Base-by-base conservation (phyloP, 1,140 invertebrate genomes). In the Magallana angulata region DNA sequence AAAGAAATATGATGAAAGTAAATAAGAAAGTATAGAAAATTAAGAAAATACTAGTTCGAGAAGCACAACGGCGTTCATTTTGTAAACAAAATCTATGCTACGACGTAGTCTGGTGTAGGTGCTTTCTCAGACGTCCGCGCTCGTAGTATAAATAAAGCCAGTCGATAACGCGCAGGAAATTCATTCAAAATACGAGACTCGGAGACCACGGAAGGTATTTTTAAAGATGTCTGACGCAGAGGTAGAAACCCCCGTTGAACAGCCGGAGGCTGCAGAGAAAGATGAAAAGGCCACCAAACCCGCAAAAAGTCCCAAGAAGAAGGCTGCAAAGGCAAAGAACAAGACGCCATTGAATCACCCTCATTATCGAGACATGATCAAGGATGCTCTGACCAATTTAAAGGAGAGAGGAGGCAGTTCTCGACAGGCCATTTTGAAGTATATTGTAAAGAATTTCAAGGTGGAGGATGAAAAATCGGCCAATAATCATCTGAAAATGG, bases 371-470 rank as follows among this genome's bases (percentile, higher is more conserved):
- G 87, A 89, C 7, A 92, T 93, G 92, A 89, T 92, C 24, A 83
- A 84, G 60, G 58, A 62, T 84, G 82, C 82, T 12, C 7, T 84
- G 18, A 60, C 58, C 30, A 58, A 59, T 36, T 62, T 84, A 57
- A 84, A 84, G 24, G 93, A 94, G 60, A 87, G 92, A 62, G 64
- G 81, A 80, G 93, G 94, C 60, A 94, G 94, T 56, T 94, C 93
- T 14, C 89, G 94, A 83, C 93, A 94, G 82, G 94, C 94, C 57
- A 94, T 95, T 64, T 82, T 94, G 6, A 95, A 95, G 84, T 94
- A 95, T 88, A 94, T 95, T 81, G 58, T 90, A 36, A 89, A 89
- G 24, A 91, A 94, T 90, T 94, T 91, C 91, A 94, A 91, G 9
- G 91, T 95, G 60, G 62, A 89, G 9, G 93, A 94, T 85, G 86